Evolutionary conservation across 1,140 invertebrate genomes (phyloP).

Genomic region (Apis laboriosa): DNA sequence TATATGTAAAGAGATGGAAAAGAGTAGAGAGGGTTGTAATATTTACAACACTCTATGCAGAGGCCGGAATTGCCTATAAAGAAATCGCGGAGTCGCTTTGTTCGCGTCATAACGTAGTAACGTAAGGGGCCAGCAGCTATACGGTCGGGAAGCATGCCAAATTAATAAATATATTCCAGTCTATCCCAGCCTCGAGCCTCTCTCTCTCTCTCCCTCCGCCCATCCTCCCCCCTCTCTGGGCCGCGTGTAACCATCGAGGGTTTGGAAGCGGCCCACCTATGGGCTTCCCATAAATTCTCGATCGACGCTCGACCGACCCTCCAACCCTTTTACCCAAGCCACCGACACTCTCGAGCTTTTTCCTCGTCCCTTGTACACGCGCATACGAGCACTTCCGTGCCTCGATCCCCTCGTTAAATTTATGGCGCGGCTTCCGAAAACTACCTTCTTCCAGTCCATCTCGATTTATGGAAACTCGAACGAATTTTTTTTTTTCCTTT

Average conservation of each 20-base stretch:
- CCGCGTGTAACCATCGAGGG: conserved; percentile 23
- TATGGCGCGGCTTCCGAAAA: not conserved
- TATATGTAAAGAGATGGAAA: not conserved
- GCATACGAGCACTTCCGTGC: conserved; percentile 10
- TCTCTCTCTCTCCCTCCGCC: conserved; percentile 5
- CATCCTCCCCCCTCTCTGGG: not conserved
- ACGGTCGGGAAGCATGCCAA: conserved; percentile 78
- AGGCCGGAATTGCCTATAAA: conserved; percentile 80
- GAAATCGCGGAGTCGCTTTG: conserved; percentile 79
- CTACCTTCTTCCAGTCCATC: not conserved
- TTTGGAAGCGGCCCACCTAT: conserved; percentile 43
- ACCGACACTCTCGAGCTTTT: conserved; percentile 28
- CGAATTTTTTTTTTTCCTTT: not conserved
- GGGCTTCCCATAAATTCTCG: conserved; percentile 68
- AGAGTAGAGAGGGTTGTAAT: conserved; percentile 54
- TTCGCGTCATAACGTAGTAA: conserved; percentile 80
- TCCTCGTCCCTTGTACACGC: not conserved
- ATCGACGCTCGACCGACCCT: conserved; percentile 59
- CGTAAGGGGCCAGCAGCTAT: conserved; percentile 72
- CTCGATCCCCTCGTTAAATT: conserved; percentile 3
- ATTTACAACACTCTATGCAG: conserved; percentile 76
- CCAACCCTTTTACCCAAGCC: conserved; percentile 23
- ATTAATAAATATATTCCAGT: conserved; percentile 81
- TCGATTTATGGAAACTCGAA: not conserved
- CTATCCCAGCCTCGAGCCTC: conserved; percentile 63